phyloP scores from a whole-genome alignment of 2,113 vertebrate genomes.

The Tiliqua scincoides region DNA sequence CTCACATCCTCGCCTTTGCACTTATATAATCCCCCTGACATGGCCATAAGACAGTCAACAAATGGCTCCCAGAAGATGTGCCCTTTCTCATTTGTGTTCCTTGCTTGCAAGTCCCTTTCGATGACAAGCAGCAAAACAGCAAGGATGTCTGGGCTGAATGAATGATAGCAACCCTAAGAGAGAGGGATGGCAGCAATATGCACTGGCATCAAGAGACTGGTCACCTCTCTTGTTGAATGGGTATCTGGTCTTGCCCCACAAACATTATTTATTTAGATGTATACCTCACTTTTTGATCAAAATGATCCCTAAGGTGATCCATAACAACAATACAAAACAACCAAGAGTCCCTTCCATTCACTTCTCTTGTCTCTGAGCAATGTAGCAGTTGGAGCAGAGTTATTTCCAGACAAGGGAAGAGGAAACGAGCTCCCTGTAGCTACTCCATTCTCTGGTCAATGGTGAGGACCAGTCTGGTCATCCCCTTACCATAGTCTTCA shows the following conservation, averaged over 20 bases:
- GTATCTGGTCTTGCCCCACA: not conserved
- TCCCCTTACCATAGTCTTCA: too few species aligned
- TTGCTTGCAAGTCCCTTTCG: conserved; percentile 23
- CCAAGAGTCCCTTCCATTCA: too few species aligned
- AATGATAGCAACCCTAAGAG: conserved; percentile 9
- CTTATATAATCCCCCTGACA: conserved; percentile 13
- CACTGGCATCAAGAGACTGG: not conserved
- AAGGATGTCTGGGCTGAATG: not conserved
- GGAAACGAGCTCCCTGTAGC: too few species aligned
- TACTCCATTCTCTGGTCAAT: too few species aligned
- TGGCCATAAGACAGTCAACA: conserved; percentile 16
- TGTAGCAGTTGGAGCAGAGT: too few species aligned
- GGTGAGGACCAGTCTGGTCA: too few species aligned
- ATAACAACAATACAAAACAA: too few species aligned
- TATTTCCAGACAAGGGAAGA: too few species aligned
- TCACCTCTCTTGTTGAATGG: not conserved
- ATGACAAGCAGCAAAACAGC: not conserved
- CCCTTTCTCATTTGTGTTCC: conserved; percentile 21
- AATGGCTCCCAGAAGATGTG: not conserved
- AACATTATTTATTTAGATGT: too few species aligned
- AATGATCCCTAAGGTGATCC: too few species aligned
- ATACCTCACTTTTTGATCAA: too few species aligned
- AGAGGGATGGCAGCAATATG: not conserved
- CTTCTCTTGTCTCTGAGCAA: too few species aligned
- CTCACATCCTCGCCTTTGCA: not conserved